Evolutionary conservation across 2,888 invertebrate species (phyloP), one percentile per base, ranked within the genome.

Genomic region (Conus canariensis): DNA sequence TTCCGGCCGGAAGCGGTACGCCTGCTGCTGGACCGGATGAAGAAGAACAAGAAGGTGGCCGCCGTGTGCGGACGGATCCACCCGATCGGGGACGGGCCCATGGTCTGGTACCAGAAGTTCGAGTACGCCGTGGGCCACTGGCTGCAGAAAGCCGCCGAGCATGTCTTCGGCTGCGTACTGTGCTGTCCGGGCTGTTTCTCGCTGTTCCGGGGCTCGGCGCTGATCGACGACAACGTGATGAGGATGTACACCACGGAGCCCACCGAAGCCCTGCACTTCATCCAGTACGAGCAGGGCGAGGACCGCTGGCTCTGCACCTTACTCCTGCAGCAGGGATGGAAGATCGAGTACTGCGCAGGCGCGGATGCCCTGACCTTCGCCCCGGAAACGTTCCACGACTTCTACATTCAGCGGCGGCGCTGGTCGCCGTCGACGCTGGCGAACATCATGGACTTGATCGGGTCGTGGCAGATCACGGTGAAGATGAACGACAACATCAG

Each of bases 111-210:
- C 96, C 99, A 99, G 96, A 98, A 98, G 97, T 99, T 99, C 97
- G 99, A 99, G 97, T 99, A 99, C 96, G 99, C 99, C 86, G 98
- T 99, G 95, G 99, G 99, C 95, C 99, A 99, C 98, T 99, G 99
- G 99, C 98, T 99, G 95, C 99, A 99, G 97, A 99, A 99, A 97
- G 99, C 99, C 77, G 99, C 99, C 4, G 99, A 99, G 96, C 99
- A 99, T 96, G 99, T 99, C 98, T 99, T 99, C 95, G 99, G 99
- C 87, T 99, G 99, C 96, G 98, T 98, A 2, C 97, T 99, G 25
- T 99, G 98, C 96, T 98, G 98, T 95, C 98, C 98, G 2, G 90
- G 90, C 10, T 98, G 98, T 96, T 99, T 98, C 96, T 98, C 98
- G 0, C 97, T 99, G 67, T 99, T 98, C 96, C 97, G 98, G 91